Percentiles rank a stretch among this genome's conserved stretches.
Evolutionary conservation across 2,113 vertebrate genomes (phyloP).

Genomic region (Amazona vittata): DNA sequence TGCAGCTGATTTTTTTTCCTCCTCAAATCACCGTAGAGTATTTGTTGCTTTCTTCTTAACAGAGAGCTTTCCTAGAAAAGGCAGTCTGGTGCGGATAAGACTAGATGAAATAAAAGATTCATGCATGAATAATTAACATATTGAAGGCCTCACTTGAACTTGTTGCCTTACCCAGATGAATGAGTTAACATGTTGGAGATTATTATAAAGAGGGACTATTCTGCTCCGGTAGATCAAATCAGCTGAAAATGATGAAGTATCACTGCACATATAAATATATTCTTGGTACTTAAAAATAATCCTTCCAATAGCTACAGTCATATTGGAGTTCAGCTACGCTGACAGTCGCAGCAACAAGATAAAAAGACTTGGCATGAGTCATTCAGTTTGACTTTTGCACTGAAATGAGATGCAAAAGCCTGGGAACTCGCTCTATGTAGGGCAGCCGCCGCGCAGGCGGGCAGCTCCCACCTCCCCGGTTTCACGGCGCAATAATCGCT

Average conservation of each 20-base stretch:
- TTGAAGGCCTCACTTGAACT: slow-evolving; percentile 68
- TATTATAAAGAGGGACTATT: slow-evolving; percentile 56
- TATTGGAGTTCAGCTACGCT: slow-evolving; percentile 35
- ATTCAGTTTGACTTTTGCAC: slow-evolving; percentile 51
- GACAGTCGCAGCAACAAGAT: slow-evolving; percentile 31
- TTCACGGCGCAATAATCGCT: rapidly evolving
- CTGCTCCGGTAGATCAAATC: slow-evolving; percentile 37
- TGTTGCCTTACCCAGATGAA: slow-evolving; percentile 61
- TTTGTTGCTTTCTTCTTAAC: slow-evolving; percentile 63
- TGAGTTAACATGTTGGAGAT: slow-evolving; percentile 57
- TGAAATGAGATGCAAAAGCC: slow-evolving; percentile 14
- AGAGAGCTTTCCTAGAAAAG: slow-evolving; percentile 65
- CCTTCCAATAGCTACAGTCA: slow-evolving; percentile 46
- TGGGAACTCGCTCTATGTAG: not conserved
- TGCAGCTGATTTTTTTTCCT: not conserved
- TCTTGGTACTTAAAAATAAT: slow-evolving; percentile 51
- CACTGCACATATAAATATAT: slow-evolving; percentile 1
- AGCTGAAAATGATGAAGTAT: slow-evolving; percentile 41
- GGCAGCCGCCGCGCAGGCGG: not conserved
- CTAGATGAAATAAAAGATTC: slow-evolving; percentile 64
- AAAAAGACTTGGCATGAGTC: slow-evolving; percentile 52
- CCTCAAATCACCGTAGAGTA: slow-evolving; percentile 34
- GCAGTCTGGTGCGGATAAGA: slow-evolving; percentile 57
- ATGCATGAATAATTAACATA: slow-evolving; percentile 73
- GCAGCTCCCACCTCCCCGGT: not conserved